Evolutionary conservation across 2,888 invertebrate genomes (phyloP).

Genomic region (Crioceris asparagi): DNA sequence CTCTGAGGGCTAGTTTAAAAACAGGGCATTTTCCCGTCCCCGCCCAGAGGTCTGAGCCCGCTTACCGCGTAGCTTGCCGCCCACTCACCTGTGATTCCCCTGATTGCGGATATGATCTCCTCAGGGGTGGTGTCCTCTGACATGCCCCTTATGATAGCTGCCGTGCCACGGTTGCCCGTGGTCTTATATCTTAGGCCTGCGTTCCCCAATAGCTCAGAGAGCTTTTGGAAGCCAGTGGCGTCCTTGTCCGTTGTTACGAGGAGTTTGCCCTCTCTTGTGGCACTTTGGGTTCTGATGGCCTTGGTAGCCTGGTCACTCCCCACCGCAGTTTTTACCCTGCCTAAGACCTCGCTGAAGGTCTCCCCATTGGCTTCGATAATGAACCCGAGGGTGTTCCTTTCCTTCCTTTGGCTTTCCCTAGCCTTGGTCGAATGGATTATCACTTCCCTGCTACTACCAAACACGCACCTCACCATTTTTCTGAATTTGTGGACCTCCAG

Average conservation of each 20-base stretch:
- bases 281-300: not conserved
- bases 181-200: too few species aligned
- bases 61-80: not conserved
- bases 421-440: too few species aligned
- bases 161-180: too few species aligned
- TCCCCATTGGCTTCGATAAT: too few species aligned
- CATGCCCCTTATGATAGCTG: too few species aligned
- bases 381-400: too few species aligned
- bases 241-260: constrained; percentile 5
- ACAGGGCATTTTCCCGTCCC: constrained; percentile 1
- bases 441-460: too few species aligned
- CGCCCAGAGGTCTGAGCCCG: not conserved
- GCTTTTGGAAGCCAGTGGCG: too few species aligned
- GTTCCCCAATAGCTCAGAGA: too few species aligned
- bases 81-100: not conserved
- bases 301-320: not conserved
- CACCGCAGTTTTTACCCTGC: not conserved
- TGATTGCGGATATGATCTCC: not conserved
- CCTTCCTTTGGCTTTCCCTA: too few species aligned
- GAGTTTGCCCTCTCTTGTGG: constrained; percentile 6
- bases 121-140: not conserved
- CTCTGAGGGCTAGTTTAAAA: constrained; percentile 3
- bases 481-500: too few species aligned
- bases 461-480: too few species aligned
- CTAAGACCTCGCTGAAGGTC: not conserved